Conservation (phyloP, 1,140 invertebrate species). For the Drosophila lowei region DNA sequence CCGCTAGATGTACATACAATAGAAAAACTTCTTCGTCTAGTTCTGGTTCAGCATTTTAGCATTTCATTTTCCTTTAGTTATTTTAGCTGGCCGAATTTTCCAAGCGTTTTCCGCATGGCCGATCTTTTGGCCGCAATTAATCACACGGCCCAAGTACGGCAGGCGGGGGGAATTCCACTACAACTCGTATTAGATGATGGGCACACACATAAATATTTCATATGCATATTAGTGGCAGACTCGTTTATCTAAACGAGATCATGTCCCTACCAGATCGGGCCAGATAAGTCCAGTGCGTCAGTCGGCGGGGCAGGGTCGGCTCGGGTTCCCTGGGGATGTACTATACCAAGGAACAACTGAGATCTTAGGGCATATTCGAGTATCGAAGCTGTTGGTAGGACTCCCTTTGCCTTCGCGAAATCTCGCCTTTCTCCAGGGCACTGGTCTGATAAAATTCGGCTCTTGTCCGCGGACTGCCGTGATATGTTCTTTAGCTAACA, state of each 20-base stretch:
- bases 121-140: constrained; percentile 56
- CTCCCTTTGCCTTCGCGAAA: background rate
- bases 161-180: background rate
- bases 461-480: no score
- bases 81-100: constrained; percentile 61
- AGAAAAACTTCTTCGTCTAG: constrained; percentile 15
- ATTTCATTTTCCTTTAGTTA: constrained; percentile 12
- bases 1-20: background rate
- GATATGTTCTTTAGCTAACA: constrained; percentile 44
- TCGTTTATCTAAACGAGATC: constrained; percentile 37
- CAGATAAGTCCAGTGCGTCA: constrained; percentile 13
- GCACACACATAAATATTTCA: constrained; percentile 45
- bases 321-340: no score
- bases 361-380: no score
- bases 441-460: background rate
- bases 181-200: constrained; percentile 28
- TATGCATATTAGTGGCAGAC: constrained; percentile 57
- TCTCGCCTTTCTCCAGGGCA: background rate
- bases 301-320: no score
- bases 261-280: constrained; percentile 39
- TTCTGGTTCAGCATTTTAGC: constrained; percentile 22
- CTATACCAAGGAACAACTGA: no score
- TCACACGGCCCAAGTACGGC: constrained; percentile 58
- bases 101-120: constrained; percentile 61
- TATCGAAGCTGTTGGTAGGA: background rate